Evolutionary conservation across 2,113 vertebrate species (phyloP).

Genomic region (Embiotoca jacksoni): DNA sequence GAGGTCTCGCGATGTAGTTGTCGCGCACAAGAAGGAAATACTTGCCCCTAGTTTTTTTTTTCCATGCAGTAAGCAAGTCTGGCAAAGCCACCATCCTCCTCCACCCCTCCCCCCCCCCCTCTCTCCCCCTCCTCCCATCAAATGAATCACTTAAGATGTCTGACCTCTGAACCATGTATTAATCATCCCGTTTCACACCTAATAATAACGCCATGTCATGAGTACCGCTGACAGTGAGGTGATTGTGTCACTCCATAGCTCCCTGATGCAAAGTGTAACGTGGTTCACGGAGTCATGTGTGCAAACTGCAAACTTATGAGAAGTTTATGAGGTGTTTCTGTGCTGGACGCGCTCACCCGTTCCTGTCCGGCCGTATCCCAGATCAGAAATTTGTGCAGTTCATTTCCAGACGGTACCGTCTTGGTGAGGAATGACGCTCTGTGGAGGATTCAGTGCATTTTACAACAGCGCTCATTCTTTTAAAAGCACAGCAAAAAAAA

Average conservation of each 20-base stretch:
- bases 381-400: constrained; percentile 98
- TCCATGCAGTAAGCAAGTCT: constrained; percentile 49
- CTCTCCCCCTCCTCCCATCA: not conserved
- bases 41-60: constrained; percentile 37
- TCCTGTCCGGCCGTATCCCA: constrained; percentile 99
- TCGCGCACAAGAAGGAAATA: constrained; percentile 33
- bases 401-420: constrained; percentile 95
- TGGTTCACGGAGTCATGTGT: constrained; percentile 7
- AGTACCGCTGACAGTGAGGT: constrained; percentile 11
- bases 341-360: constrained; percentile 84
- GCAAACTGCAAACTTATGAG: not conserved
- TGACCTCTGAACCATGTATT: constrained; percentile 25
- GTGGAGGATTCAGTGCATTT: constrained; percentile 63
- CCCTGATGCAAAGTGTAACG: constrained; percentile 7
- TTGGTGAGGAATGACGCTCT: constrained; percentile 99
- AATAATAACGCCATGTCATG: constrained; percentile 32
- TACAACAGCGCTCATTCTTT: constrained; percentile 21
- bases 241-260: constrained; percentile 32
- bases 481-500: constrained; percentile 22
- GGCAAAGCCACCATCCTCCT: not conserved
- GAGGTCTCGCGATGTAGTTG: constrained; percentile 13
- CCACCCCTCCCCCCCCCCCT: not conserved
- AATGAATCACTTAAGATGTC: constrained; percentile 42
- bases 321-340: not conserved
- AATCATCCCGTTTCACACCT: constrained; percentile 24